Evolutionary conservation across 2,888 invertebrate genomes (phyloP), one percentile per base, ranked within the genome.

Genomic region (Watsonalla binaria): DNA sequence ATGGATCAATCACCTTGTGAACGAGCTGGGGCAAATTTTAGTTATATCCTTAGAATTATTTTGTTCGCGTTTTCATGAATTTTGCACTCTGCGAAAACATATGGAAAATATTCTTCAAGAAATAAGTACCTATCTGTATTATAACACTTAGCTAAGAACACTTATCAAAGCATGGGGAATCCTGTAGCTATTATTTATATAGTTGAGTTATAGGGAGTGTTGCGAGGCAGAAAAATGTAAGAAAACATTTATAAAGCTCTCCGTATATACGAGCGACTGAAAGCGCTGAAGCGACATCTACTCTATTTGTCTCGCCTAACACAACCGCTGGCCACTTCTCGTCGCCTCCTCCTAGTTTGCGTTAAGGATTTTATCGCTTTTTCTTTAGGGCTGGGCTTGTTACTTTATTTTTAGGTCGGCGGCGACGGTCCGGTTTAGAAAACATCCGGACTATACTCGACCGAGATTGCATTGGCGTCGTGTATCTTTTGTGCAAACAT

Each of bases 261-360:
- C 76, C 62, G 68, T 64, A 64, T 64, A 63, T 66, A 72, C 71
- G 49, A 66, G 66, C 72, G 72, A 69, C 72, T 72, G 76, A 70
- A 74, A 74, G 75, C 78, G 76, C 72, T 74, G 74, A 69, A 72
- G 76, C 79, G 81, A 78, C 80, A 76, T 79, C 80, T 72, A 80
- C 77, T 81, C 81, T 84, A 86, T 86, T 86, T 86, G 84, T 83
- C 82, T 82, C 83, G 69, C 65, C 79, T 79, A 83, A 80, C 82
- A 78, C 82, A 74, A 81, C 80, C 81, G 76, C 80, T 78, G 80
- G 76, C 83, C 83, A 83, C 83, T 84, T 83, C 80, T 77, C 77
- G 76, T 74, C 78, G 80, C 76, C 78, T 78, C 77, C 76, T 68
- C 70, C 70, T 78, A 76, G 82, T 83, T 86, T 82, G 78, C 78